Evolutionary conservation across 2,888 invertebrate genomes (phyloP).

Genomic region (Acanthosepion lycidas): DNA sequence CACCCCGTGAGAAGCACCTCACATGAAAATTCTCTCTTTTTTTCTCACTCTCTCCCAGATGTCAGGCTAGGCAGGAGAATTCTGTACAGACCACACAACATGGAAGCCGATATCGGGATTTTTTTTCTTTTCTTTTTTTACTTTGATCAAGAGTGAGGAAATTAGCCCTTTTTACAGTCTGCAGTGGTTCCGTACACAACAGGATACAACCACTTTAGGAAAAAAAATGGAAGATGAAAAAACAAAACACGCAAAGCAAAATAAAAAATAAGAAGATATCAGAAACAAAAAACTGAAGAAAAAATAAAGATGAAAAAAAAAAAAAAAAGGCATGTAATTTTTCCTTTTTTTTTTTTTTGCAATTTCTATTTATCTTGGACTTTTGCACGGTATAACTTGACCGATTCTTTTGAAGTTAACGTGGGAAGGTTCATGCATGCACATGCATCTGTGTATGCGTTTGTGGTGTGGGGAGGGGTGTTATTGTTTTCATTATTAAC

Average conservation of each 20-base stretch:
- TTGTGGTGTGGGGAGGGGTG: background rate
- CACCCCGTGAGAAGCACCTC: constrained; percentile 8
- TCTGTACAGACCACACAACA: background rate
- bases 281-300: background rate
- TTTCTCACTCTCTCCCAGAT: background rate
- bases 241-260: background rate
- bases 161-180: constrained; percentile 33
- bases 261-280: background rate
- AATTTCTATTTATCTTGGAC: background rate
- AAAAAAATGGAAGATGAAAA: background rate
- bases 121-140: background rate
- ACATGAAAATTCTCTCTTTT: background rate
- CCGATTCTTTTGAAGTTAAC: background rate
- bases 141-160: constrained; percentile 33
- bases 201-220: constrained; percentile 11
- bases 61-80: background rate
- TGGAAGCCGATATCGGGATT: background rate
- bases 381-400: constrained; percentile 33
- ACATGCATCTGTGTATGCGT: background rate
- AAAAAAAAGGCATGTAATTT: background rate
- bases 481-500: background rate
- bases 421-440: background rate
- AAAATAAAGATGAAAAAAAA: background rate
- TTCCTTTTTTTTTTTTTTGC: background rate
- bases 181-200: background rate